Conservation (phyloP, 37 sponge, comb jelly and placozoan species). For the Sycon ciliatum region DNA sequence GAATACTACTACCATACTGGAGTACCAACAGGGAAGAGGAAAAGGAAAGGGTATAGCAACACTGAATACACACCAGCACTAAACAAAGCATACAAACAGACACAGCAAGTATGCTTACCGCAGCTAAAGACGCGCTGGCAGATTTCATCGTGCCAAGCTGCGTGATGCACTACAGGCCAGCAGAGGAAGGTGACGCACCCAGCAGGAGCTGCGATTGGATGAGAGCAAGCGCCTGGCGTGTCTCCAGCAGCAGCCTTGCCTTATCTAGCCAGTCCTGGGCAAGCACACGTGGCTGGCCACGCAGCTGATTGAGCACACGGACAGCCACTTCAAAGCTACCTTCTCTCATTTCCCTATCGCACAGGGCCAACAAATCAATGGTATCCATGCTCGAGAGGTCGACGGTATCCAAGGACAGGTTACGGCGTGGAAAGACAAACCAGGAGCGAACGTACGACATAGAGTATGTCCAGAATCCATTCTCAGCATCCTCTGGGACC, state of each 20-base stretch:
- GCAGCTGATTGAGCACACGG: conserved; percentile 45
- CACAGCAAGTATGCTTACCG: too few relatives aligned
- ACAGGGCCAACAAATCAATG: conserved; percentile 35
- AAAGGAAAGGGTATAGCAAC: too few relatives aligned
- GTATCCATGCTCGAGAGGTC: conserved; percentile 22
- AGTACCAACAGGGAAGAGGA: too few relatives aligned
- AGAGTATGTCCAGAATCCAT: conserved; percentile 44
- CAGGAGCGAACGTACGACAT: conserved; percentile 49
- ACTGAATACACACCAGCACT: too few relatives aligned
- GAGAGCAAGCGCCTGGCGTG: conserved; percentile 61
- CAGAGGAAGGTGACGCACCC: too few relatives aligned
- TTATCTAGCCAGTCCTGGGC: conserved; percentile 77
- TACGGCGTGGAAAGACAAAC: conserved; percentile 29
- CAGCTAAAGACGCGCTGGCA: too few relatives aligned
- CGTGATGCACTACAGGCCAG: too few relatives aligned
- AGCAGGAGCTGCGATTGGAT: too few relatives aligned
- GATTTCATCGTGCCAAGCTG: too few relatives aligned
- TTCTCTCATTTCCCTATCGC: conserved; percentile 19
- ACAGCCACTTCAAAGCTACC: conserved; percentile 63
- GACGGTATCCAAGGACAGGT: not conserved
- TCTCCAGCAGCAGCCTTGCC: conserved; percentile 57
- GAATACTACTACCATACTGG: too few relatives aligned
- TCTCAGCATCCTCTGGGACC: conserved; percentile 49
- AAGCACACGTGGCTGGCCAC: conserved; percentile 60
- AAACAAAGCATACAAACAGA: too few relatives aligned